These are phyloP conservation scores for Rhinella marina DNA, from an alignment of 2,797 vertebrate species.

Conservation along the genomic window DNA sequence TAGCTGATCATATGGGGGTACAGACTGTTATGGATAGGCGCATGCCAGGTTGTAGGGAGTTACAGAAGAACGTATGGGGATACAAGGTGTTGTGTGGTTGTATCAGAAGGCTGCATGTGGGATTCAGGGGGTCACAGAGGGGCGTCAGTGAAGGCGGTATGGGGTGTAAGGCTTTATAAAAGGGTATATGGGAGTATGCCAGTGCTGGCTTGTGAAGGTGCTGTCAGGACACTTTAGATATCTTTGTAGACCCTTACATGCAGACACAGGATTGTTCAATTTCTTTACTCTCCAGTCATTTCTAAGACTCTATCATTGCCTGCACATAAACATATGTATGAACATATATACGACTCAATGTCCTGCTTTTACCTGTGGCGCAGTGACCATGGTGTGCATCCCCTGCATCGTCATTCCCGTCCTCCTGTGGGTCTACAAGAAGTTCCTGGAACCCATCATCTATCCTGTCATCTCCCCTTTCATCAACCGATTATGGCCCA, in stretches of 20 bases:
- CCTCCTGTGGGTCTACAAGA: conserved; percentile 96
- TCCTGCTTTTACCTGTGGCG: background rate
- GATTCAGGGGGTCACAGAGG: no score
- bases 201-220: background rate
- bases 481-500: conserved; percentile 82
- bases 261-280: background rate
- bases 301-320: no score
- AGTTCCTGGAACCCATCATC: conserved; percentile 89
- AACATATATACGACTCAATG: background rate
- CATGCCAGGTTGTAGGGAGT: no score
- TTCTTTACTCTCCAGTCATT: background rate
- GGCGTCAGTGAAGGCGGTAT: no score
- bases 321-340: no score
- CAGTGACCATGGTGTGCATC: conserved; percentile 89
- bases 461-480: conserved; percentile 89
- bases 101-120: background rate
- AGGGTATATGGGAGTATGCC: background rate
- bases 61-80: background rate
- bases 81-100: background rate
- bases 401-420: conserved; percentile 96
- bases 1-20: background rate
- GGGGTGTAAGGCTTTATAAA: no score
- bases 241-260: background rate
- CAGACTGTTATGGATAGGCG: no score
- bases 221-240: background rate